These are phyloP conservation scores for Mastomys coucha DNA, from an alignment of 2,113 vertebrate genomes.

Conservation along the genomic window DNA sequence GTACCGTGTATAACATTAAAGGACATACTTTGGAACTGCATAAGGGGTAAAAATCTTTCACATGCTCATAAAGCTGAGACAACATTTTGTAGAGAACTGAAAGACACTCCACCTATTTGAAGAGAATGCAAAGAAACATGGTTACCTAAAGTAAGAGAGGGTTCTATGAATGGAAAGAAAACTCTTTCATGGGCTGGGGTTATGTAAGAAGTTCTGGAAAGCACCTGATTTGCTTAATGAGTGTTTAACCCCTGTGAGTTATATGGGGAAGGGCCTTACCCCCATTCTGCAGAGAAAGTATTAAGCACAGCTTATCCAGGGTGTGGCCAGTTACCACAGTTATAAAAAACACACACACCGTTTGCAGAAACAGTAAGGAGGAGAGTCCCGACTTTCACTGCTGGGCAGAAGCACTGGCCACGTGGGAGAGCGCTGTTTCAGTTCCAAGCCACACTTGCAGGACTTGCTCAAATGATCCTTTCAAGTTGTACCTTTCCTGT, in stretches of 20 bases:
- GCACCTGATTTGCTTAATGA: constrained; percentile 56
- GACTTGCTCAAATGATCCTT: constrained; percentile 42
- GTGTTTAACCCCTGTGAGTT: constrained; percentile 54
- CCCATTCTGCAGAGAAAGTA: background rate
- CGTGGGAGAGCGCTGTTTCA: background rate
- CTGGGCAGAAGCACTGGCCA: background rate
- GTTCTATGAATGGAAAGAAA: constrained; percentile 55
- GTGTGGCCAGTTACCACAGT: constrained; percentile 29
- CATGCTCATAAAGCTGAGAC: constrained; percentile 38
- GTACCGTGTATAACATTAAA: constrained; percentile 21
- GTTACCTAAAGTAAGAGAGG: constrained; percentile 29
- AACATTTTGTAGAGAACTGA: constrained; percentile 7
- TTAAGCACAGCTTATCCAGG: constrained; percentile 45
- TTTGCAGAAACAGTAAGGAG: constrained; percentile 7
- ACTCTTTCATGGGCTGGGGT: constrained; percentile 56
- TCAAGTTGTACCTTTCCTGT: constrained; percentile 2
- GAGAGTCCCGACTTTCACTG: constrained; percentile 27
- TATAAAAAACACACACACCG: constrained; percentile 46
- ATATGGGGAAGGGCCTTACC: constrained; percentile 34
- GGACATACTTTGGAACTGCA: background rate
- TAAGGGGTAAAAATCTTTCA: constrained; percentile 50
- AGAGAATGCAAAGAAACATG: constrained; percentile 56
- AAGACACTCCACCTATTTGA: constrained; percentile 34
- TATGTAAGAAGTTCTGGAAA: constrained; percentile 72
- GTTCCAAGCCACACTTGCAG: constrained; percentile 13